Evolutionary conservation across 2,113 vertebrate genomes (phyloP).

Genomic region (Caranx ignobilis): DNA sequence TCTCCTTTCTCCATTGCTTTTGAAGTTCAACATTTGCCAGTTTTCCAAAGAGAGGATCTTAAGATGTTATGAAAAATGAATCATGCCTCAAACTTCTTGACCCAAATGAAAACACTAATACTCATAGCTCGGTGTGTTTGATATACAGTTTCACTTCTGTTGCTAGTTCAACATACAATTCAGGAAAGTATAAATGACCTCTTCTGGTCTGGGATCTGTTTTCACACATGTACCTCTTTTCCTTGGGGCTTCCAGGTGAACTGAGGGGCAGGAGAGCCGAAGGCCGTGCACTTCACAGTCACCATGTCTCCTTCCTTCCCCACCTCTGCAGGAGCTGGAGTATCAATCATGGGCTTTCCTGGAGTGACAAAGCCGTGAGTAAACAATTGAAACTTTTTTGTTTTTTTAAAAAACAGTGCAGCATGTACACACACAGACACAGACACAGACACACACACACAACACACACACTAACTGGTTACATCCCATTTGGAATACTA

Average conservation of each 20-base stretch:
- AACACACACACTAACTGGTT: not conserved
- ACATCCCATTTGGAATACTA: not conserved
- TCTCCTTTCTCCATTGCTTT: conserved; percentile 6
- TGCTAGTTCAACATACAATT: not conserved
- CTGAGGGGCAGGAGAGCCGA: conserved; percentile 68
- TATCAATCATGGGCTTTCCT: conserved; percentile 75
- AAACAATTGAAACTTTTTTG: not conserved
- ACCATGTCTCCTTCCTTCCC: conserved; percentile 72
- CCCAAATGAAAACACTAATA: conserved; percentile 16
- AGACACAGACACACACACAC: not conserved
- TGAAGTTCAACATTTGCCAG: conserved; percentile 42
- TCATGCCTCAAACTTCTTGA: conserved; percentile 28
- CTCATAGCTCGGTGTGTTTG: conserved; percentile 2
- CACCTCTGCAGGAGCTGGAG: conserved; percentile 48
- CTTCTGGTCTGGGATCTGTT: not conserved
- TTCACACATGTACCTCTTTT: conserved; percentile 62
- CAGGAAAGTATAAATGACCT: not conserved
- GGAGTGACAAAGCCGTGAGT: not conserved
- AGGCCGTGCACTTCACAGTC: conserved; percentile 69
- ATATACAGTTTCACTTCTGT: not conserved
- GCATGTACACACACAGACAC: not conserved
- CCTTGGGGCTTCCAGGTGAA: conserved; percentile 76
- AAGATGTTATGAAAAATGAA: conserved; percentile 13
- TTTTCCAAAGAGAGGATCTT: conserved; percentile 13
- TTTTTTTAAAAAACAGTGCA: not conserved